Percentiles rank a stretch among this genome's conserved stretches.
Conservation (phyloP, 2,888 invertebrate genomes). For the Oligia fasciuncula region DNA sequence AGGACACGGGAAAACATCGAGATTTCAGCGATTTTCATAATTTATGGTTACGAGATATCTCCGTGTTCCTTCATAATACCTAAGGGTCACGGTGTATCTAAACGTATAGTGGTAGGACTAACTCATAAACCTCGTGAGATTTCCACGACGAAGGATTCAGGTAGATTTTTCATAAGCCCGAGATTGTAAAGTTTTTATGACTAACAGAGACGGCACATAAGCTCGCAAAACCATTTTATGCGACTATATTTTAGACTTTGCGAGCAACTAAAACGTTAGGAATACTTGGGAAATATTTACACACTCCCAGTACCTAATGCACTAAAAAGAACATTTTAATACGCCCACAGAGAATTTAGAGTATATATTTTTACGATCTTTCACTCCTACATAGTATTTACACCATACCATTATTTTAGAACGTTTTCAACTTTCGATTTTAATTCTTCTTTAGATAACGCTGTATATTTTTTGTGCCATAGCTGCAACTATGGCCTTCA, state of each 20-base stretch:
- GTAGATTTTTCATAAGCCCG: slow-evolving; percentile 22
- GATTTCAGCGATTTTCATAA: slow-evolving; percentile 62
- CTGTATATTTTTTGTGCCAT: background rate
- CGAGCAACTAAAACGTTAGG: slow-evolving; percentile 14
- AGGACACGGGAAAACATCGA: slow-evolving; percentile 63
- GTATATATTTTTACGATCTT: slow-evolving; percentile 26
- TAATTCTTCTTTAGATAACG: slow-evolving; percentile 6
- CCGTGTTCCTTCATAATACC: slow-evolving; percentile 21
- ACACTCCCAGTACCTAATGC: background rate
- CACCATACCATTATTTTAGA: slow-evolving; percentile 16
- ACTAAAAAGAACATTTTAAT: slow-evolving; percentile 9
- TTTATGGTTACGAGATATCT: slow-evolving; percentile 53
- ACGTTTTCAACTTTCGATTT: slow-evolving; percentile 38
- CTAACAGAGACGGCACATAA: slow-evolving; percentile 12
- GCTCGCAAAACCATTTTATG: slow-evolving; percentile 45
- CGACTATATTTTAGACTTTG: slow-evolving; percentile 26
- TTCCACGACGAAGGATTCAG: slow-evolving; percentile 32
- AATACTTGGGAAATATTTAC: slow-evolving; percentile 11
- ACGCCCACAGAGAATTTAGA: slow-evolving; percentile 18
- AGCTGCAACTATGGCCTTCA: slow-evolving; percentile 26
- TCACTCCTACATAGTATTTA: slow-evolving; percentile 12
- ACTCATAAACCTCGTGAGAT: slow-evolving; percentile 38
- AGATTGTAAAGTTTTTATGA: slow-evolving; percentile 25
- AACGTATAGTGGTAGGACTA: slow-evolving; percentile 20
- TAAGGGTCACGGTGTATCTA: slow-evolving; percentile 14